Evolutionary conservation across 2,888 invertebrate species (phyloP), one percentile per base, ranked within the genome.

Genomic region (Argynnis bischoffii): DNA sequence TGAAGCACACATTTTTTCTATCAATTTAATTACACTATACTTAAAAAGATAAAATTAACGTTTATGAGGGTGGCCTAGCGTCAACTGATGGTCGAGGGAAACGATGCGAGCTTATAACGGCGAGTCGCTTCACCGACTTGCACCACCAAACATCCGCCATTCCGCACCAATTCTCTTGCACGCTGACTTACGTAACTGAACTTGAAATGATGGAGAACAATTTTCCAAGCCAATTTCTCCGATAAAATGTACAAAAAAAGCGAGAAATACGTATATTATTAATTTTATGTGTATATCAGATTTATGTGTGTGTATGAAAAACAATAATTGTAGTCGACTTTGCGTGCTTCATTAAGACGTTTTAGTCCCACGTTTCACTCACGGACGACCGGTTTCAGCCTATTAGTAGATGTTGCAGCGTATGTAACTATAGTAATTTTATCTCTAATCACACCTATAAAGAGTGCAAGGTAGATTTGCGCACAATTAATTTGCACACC

Each of bases 221-320:
- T 92, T 93, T 93, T 92, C 92, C 90, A 93, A 90, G 88, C 85
- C 86, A 92, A 92, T 93, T 93, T 93, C 93, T 92, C 93, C 92
- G 80, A 90, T 91, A 91, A 91, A 92, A 93, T 93, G 92, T 83
- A 84, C 81, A 78, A 81, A 93, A 93, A 92, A 92, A 92, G 85
- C 83, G 81, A 88, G 83, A 85, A 85, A 84, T 85, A 85, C 86
- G 84, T 88, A 84, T 85, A 82, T 84, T 84, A 79, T 81, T 81
- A 79, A 82, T 82, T 84, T 82, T 79, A 77, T 77, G 79, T 80
- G 80, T 79, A 78, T 76, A 71, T 75, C 74, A 76, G 64, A 75
- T 71, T 76, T 82, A 77, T 75, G 79, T 77, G 77, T 84, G 83
- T 83, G 82, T 81, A 81, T 78, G 79, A 78, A 79, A 80, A 81